Evolutionary conservation across 1,140 invertebrate species (phyloP).

Genomic region (Artemia franciscana): DNA sequence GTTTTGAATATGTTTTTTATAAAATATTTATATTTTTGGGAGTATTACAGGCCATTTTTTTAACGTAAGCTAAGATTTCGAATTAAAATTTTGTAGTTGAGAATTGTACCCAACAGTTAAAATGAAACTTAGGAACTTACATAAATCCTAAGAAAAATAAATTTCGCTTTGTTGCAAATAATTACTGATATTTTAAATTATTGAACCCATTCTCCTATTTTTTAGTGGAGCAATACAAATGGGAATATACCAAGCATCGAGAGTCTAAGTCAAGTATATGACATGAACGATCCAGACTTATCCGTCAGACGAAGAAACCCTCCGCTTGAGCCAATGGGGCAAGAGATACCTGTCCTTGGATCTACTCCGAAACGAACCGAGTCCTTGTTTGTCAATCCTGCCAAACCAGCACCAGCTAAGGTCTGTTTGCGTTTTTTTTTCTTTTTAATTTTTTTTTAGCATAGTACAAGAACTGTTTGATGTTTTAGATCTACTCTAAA

Average conservation of each 20-base stretch:
- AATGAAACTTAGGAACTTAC: too few relatives aligned
- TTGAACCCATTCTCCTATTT: background rate
- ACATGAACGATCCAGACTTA: background rate
- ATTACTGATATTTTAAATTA: too few relatives aligned
- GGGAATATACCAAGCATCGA: background rate
- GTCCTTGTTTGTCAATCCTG: constrained; percentile 28
- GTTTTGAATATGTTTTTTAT: too few relatives aligned
- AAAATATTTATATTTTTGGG: too few relatives aligned
- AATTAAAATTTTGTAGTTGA: too few relatives aligned
- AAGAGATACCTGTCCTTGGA: constrained; percentile 56
- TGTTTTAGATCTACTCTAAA: too few relatives aligned
- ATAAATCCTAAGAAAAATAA: too few relatives aligned
- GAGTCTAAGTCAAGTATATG: background rate
- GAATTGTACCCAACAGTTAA: too few relatives aligned
- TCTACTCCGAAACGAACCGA: constrained; percentile 68
- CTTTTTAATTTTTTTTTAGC: background rate
- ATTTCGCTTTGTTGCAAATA: too few relatives aligned
- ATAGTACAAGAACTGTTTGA: too few relatives aligned
- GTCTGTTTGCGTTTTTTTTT: constrained; percentile 12
- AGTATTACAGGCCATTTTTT: too few relatives aligned
- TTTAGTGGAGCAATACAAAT: background rate
- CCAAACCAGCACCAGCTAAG: constrained; percentile 13
- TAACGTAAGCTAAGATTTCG: too few relatives aligned
- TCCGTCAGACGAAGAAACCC: background rate
- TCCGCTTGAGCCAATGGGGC: constrained; percentile 42